Conservation (phyloP, 2,113 vertebrate species). For the Elaphurus davidianus region DNA sequence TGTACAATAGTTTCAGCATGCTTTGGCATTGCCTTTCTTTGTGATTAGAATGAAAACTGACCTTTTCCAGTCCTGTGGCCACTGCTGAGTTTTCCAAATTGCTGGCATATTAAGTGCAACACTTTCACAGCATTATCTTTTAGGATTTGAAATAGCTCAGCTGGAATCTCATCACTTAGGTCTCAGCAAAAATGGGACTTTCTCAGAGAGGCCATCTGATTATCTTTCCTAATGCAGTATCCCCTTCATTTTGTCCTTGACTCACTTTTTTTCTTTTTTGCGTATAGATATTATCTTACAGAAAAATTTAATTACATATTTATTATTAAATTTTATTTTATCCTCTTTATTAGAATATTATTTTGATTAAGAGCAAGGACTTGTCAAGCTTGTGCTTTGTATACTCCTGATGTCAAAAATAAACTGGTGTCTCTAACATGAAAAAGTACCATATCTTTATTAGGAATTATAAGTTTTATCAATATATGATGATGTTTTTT, state of each 20-base stretch:
- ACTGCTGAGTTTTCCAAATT: background rate
- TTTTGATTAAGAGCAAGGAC: background rate
- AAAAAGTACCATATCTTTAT: background rate
- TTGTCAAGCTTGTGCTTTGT: background rate
- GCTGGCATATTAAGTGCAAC: background rate
- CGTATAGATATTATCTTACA: background rate
- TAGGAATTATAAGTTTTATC: background rate
- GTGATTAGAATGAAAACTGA: background rate
- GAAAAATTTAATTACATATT: background rate
- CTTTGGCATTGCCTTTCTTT: background rate
- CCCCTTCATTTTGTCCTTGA: background rate
- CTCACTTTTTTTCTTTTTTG: background rate
- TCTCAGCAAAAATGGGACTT: background rate
- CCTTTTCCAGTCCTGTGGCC: background rate
- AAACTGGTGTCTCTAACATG: background rate
- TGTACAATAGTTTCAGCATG: background rate
- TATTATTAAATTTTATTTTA: background rate
- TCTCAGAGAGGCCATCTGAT: background rate
- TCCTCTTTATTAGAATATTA: background rate
- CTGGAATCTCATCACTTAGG: background rate
- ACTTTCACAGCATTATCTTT: background rate
- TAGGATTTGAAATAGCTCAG: background rate
- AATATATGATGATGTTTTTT: background rate
- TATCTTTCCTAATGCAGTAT: background rate
- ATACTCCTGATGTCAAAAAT: background rate